Evolutionary conservation across 1,140 invertebrate genomes (phyloP).

Genomic region (Drosophila rhopaloa): DNA sequence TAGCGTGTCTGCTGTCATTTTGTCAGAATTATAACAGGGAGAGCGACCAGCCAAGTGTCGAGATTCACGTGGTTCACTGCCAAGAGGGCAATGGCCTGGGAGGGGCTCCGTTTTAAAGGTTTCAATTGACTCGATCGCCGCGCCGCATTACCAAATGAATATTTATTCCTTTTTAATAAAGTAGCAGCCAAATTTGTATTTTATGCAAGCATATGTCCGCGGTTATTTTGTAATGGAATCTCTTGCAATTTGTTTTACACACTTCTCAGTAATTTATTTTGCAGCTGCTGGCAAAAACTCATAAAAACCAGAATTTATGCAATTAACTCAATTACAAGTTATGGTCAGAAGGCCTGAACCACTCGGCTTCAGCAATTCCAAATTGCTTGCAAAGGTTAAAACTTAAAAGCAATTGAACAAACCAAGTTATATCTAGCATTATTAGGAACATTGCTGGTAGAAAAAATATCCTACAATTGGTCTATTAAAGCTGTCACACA

Average conservation of each 20-base stretch:
- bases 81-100: conserved; percentile 27
- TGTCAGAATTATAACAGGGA: conserved; percentile 36
- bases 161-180: conserved; percentile 46
- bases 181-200: conserved; percentile 11
- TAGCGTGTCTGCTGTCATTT: conserved; percentile 4
- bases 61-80: conserved; percentile 28
- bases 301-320: conserved; percentile 32
- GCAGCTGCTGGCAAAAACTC: conserved; percentile 18
- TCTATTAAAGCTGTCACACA: conserved; percentile 22
- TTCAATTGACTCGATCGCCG: conserved; percentile 10
- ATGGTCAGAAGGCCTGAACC: conserved; percentile 26
- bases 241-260: conserved; percentile 41
- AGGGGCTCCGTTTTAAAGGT: conserved; percentile 7
- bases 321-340: conserved; percentile 44
- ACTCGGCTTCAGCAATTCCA: not conserved
- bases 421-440: not conserved
- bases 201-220: conserved; percentile 2
- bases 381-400: conserved; percentile 33
- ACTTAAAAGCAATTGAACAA: conserved; percentile 26
- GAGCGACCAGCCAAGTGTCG: conserved; percentile 27
- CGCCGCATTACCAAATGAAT: conserved; percentile 16
- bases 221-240: conserved; percentile 29
- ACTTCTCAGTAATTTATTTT: conserved; percentile 30
- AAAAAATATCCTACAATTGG: conserved; percentile 13
- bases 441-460: not conserved